phyloP scores from a whole-genome alignment of 2,797 vertebrate species.

The Pogoniulus pusillus region DNA sequence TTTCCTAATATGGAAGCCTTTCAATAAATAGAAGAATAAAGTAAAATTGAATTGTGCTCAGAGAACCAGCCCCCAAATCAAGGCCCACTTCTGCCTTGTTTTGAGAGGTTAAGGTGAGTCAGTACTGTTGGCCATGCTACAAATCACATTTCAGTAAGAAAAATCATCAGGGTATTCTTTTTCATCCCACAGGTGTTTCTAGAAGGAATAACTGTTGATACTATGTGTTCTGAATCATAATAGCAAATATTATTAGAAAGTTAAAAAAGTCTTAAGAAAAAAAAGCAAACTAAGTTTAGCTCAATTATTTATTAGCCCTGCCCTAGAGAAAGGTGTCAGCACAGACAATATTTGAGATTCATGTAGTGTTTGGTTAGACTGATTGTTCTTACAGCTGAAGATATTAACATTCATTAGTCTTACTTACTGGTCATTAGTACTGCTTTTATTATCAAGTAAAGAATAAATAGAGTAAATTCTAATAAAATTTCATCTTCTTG shows the following conservation, averaged over 20 bases:
- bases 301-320: slow-evolving; percentile 68
- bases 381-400: slow-evolving; percentile 76
- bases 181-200: not conserved
- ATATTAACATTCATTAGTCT: slow-evolving; percentile 80
- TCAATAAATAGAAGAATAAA: not conserved
- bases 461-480: slow-evolving; percentile 84
- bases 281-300: slow-evolving; percentile 30
- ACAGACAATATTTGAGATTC: slow-evolving; percentile 76
- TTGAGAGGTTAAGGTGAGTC: not conserved
- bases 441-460: slow-evolving; percentile 83
- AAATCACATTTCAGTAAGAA: not conserved
- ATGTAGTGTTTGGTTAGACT: slow-evolving; percentile 82
- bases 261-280: not conserved
- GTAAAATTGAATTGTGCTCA: not conserved
- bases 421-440: slow-evolving; percentile 80
- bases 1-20: not conserved
- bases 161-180: not conserved
- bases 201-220: not conserved
- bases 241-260: slow-evolving; percentile 1
- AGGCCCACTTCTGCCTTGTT: not conserved
- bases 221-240: not conserved
- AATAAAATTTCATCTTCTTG: slow-evolving; percentile 84
- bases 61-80: not conserved
- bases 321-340: slow-evolving; percentile 60
- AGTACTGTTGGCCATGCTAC: not conserved